These are phyloP conservation scores for Chondrosia reniformis DNA, from an alignment of 37 sponge, comb jelly and placozoan species.

Conservation along the genomic window DNA sequence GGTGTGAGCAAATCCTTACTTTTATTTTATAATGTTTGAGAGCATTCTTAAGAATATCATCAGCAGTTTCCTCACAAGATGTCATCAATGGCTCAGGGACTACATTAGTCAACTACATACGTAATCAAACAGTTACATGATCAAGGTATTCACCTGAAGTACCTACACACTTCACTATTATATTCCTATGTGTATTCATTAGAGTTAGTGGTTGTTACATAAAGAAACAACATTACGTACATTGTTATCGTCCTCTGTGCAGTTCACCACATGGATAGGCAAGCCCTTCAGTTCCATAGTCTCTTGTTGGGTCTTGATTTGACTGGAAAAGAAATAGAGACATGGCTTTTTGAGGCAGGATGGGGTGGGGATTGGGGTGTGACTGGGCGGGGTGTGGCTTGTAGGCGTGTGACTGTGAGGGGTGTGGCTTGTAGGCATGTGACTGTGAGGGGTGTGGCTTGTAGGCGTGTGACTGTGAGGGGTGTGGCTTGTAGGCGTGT, in stretches of 20 bases:
- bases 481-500: too few species aligned
- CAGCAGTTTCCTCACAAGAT: conserved; percentile 35
- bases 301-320: conserved; percentile 12
- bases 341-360: not conserved
- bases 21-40: conserved; percentile 35
- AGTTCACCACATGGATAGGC: conserved; percentile 14
- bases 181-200: too few species aligned
- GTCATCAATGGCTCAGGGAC: conserved; percentile 14
- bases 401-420: too few species aligned
- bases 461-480: too few species aligned
- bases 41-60: conserved; percentile 33
- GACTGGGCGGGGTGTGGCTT: too few species aligned
- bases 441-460: too few species aligned
- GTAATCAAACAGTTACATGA: not conserved
- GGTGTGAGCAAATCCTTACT: conserved; percentile 10
- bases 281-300: not conserved
- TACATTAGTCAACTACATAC: too few species aligned
- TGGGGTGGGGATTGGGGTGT: not conserved
- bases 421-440: too few species aligned
- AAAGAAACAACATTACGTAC: too few species aligned
- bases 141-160: not conserved
- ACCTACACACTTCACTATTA: too few species aligned
- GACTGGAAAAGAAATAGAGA: not conserved
- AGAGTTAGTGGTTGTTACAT: too few species aligned
- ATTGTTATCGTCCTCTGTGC: not conserved